phyloP scores from a whole-genome alignment of 2,113 vertebrate genomes.

The Tragelaphus imberbis region DNA sequence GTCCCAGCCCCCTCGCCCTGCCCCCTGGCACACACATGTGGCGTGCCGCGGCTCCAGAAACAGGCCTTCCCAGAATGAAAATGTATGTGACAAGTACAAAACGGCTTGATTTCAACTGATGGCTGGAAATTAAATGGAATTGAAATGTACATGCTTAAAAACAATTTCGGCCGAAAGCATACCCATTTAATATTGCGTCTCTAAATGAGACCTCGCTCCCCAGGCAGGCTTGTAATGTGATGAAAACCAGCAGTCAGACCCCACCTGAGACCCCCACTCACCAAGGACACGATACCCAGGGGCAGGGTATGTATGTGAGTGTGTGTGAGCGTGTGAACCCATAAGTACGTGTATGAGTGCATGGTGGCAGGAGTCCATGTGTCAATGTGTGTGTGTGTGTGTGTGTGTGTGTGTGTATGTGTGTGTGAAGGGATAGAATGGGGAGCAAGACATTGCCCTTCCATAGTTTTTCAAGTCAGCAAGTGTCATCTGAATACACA shows the following conservation, averaged over 20 bases:
- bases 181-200: neutral
- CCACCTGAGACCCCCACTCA: neutral
- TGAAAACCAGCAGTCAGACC: conserved; percentile 5
- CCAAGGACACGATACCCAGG: neutral
- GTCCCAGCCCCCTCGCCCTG: neutral
- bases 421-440: neutral
- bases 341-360: rapidly evolving
- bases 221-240: neutral
- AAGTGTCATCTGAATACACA: neutral
- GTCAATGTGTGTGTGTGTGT: no score
- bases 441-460: neutral
- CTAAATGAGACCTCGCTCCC: neutral
- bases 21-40: conserved; percentile 33
- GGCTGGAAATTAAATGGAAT: neutral
- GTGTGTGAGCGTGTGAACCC: neutral
- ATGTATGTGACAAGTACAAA: conserved; percentile 1
- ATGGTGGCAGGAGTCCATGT: neutral
- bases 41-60: neutral
- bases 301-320: neutral
- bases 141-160: conserved; percentile 37
- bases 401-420: neutral
- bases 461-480: neutral
- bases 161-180: neutral
- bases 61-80: conserved; percentile 32
- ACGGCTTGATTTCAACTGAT: neutral